These are phyloP conservation scores for Ypsolopha scabrella DNA, from an alignment of 2,888 invertebrate genomes.

Conservation along the genomic window DNA sequence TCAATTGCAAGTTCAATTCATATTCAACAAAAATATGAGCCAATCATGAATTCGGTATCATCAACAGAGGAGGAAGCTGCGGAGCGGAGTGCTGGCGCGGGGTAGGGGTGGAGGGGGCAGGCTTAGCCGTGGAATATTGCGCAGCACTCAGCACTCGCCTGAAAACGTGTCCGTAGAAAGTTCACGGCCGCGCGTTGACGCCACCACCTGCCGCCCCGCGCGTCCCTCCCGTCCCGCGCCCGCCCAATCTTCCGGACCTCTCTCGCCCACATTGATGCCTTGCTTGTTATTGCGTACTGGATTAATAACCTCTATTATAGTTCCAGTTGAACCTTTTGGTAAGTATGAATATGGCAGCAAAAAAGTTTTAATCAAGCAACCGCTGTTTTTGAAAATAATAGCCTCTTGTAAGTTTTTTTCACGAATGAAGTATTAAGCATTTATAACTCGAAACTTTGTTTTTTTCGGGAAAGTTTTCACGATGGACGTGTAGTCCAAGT, in stretches of 20 bases:
- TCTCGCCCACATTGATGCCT: constrained; percentile 9
- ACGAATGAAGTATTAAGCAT: too few species aligned
- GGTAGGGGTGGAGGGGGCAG: constrained; percentile 39
- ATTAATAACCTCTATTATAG: constrained; percentile 15
- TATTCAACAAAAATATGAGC: neutral
- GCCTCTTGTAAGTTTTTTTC: too few species aligned
- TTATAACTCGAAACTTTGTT: too few species aligned
- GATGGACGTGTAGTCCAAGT: too few species aligned
- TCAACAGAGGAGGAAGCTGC: constrained; percentile 8
- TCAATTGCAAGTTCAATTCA: neutral
- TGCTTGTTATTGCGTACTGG: constrained; percentile 12
- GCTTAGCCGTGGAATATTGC: constrained; percentile 55
- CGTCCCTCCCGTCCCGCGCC: constrained; percentile 13
- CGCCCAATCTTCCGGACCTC: constrained; percentile 21
- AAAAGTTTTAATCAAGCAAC: too few species aligned
- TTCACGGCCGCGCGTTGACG: constrained; percentile 71
- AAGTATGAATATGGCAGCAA: neutral
- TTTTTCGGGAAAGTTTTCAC: too few species aligned
- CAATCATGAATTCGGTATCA: neutral
- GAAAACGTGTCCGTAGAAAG: constrained; percentile 70
- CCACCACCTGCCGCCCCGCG: constrained; percentile 25
- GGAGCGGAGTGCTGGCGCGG: constrained; percentile 32
- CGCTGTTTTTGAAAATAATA: too few species aligned
- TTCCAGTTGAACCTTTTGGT: constrained; percentile 12
- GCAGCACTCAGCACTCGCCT: constrained; percentile 63